Conservation (phyloP, 2,888 invertebrate species). For the Dolichomitus sp. region DNA sequence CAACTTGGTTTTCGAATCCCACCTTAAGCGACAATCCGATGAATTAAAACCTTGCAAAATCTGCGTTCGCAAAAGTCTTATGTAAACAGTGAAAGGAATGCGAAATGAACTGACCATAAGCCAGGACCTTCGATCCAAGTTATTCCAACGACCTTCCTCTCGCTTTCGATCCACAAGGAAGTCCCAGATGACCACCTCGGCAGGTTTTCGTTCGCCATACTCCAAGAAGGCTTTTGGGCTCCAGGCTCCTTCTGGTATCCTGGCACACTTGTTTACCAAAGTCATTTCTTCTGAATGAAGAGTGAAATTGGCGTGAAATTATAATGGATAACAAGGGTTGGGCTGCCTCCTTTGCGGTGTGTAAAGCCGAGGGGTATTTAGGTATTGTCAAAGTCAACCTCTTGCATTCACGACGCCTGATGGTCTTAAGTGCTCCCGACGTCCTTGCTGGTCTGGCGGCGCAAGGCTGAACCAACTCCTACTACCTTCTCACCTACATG, state of each 20-base stretch:
- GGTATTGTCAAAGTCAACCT: conserved; percentile 31
- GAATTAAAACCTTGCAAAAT: background rate
- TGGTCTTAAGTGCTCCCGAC: conserved; percentile 1
- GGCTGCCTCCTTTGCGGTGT: conserved; percentile 8
- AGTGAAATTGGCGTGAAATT: conserved; percentile 70
- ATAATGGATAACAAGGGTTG: conserved; percentile 40
- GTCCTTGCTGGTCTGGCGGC: conserved; percentile 31
- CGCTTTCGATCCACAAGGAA: background rate
- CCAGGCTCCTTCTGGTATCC: conserved; percentile 65
- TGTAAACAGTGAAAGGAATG: background rate
- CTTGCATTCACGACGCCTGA: conserved; percentile 4
- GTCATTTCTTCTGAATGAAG: conserved; percentile 74
- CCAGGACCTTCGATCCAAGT: background rate
- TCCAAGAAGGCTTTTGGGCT: conserved; percentile 41
- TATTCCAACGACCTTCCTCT: background rate
- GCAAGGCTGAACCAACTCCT: conserved; percentile 37
- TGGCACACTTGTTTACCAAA: conserved; percentile 73
- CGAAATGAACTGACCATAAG: background rate
- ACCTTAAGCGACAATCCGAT: background rate
- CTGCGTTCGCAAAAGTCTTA: background rate
- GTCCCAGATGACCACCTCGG: background rate
- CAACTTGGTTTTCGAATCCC: background rate
- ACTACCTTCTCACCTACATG: conserved; percentile 50
- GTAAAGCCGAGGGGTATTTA: conserved; percentile 18
- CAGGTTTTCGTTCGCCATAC: conserved; percentile 13